Base-by-base conservation (phyloP, 2,797 vertebrate species). In the Choloepus didactylus region DNA sequence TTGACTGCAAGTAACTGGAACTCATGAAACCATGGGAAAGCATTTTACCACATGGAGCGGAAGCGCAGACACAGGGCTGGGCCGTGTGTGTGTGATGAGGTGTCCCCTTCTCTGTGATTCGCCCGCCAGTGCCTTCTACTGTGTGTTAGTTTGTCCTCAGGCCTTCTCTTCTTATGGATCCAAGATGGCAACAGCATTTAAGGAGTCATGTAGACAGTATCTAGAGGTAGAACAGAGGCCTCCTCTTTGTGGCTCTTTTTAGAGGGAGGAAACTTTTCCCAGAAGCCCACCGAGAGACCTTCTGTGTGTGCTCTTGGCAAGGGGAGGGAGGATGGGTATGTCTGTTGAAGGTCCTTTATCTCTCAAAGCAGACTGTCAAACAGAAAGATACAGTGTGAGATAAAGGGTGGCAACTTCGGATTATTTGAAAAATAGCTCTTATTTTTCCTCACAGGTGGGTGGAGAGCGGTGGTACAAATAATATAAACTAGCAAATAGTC, bases 391-490 rank as follows among this genome's bases (percentile, higher is more conserved):
- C 31, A 44, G 21, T 87, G 14, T 66, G 19, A 93, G 91, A 64
- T 35, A 60, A 90, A 85, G 59, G 59, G 25, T 93, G 23, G 54
- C 15, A 79, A 2, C 59, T 35, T 46, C 90, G 51, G 59, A 38
- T 85, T 87, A 41, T 90, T 95, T 92, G 2, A 79, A 91, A 93
- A 87, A 44, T 8, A 88, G 46, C 27, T 77, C 19, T 92, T 72
- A 11, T 93, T 69, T 82, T 21, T 87, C 9, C 54, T 92, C n/a
- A 79, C 41, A 0, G 23, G 25, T 73, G 14, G 16, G 6, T 46
- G 14, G 41, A 51, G 46, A 76, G 15, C 44, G 16, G 51, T 54
- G 51, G 51, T 79, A 66, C 51, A 89, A 66, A 51, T 89, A 75
- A 73, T 69, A 59, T 35, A 56, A 84, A 66, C 35, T 73, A 60